Conservation (phyloP, 2,888 invertebrate species). For the Seladonia tumulorum region DNA sequence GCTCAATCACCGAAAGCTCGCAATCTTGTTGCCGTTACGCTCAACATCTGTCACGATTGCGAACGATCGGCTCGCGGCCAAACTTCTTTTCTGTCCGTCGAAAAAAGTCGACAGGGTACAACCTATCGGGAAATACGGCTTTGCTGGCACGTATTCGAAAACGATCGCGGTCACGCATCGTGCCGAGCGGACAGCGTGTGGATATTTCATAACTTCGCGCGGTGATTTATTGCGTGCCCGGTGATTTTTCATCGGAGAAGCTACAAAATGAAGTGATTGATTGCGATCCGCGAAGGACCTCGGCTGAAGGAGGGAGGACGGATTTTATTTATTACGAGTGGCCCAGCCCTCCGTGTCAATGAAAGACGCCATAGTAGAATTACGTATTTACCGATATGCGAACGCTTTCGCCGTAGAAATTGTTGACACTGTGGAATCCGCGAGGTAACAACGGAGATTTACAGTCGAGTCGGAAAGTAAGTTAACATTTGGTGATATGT, state of each 20-base stretch:
- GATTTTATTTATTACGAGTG: conserved; percentile 58
- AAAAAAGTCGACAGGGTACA: conserved; percentile 23
- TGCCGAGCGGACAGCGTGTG: conserved; percentile 56
- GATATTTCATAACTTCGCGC: conserved; percentile 69
- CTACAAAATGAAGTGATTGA: conserved; percentile 72
- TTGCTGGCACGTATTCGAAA: conserved; percentile 49
- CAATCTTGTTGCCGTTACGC: conserved; percentile 1
- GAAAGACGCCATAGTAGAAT: conserved; percentile 31
- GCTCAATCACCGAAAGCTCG: not conserved
- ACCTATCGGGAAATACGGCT: conserved; percentile 41
- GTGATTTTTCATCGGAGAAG: conserved; percentile 71
- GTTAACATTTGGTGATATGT: too few relatives aligned
- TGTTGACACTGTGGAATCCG: not conserved
- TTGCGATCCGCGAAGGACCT: conserved; percentile 64
- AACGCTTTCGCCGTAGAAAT: not conserved
- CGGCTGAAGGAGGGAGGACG: conserved; percentile 40
- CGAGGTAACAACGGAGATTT: not conserved
- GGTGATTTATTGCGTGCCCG: conserved; percentile 70
- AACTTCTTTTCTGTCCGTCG: not conserved
- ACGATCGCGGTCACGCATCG: conserved; percentile 66
- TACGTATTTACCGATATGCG: conserved; percentile 25
- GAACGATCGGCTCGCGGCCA: conserved; percentile 14
- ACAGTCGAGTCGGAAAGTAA: too few relatives aligned
- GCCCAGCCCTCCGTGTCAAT: not conserved
- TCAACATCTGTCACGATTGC: not conserved